Evolutionary conservation across 2,113 vertebrate genomes (phyloP).

Genomic region (Urocynchramus pylzowi): DNA sequence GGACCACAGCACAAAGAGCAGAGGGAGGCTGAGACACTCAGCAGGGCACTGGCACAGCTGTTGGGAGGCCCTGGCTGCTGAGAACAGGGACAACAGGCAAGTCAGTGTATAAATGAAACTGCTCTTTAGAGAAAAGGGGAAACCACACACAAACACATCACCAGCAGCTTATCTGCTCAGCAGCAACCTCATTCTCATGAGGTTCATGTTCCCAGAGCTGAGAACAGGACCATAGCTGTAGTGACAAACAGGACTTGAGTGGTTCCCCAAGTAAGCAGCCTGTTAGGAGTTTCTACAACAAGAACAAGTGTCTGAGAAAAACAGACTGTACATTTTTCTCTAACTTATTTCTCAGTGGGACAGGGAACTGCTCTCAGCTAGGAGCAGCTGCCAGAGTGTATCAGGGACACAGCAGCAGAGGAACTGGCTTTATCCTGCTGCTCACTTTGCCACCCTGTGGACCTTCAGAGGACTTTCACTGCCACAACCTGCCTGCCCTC

Average conservation of each 20-base stretch:
- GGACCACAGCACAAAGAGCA: neutral
- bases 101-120: rapidly evolving
- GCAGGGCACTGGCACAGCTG: neutral
- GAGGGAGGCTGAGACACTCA: neutral
- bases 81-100: neutral
- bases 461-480: too few species aligned
- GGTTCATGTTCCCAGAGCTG: neutral
- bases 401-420: neutral
- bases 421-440: neutral
- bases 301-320: neutral
- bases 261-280: neutral
- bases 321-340: neutral
- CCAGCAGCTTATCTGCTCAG: neutral
- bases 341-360: neutral
- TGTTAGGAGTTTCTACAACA: neutral
- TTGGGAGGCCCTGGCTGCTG: neutral
- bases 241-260: neutral
- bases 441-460: neutral
- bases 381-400: neutral
- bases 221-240: neutral
- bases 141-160: neutral
- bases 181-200: neutral
- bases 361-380: neutral
- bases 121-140: neutral
- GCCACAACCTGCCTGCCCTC: neutral